Evolutionary conservation across 2,888 invertebrate genomes (phyloP).

Genomic region (Trissolcus brochymenae): DNA sequence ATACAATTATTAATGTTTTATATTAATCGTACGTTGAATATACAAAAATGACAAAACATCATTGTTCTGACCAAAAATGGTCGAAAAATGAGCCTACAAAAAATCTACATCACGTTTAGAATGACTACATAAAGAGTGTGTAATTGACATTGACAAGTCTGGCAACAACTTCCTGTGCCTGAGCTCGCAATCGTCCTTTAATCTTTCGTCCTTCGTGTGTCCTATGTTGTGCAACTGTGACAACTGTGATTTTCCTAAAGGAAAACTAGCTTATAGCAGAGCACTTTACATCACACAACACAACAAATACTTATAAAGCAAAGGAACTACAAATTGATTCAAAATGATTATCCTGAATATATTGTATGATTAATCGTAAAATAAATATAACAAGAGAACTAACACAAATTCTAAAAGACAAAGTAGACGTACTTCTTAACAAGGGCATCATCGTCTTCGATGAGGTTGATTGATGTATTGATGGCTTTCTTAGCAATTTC

Average conservation of each 20-base stretch:
- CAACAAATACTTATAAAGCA: background rate
- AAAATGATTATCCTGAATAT: background rate
- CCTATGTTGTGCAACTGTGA: slow-evolving; percentile 85
- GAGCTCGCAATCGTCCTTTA: slow-evolving; percentile 86
- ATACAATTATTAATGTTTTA: no score
- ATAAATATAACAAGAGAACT: background rate
- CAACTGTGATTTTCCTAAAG: slow-evolving; percentile 81
- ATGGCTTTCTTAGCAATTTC: slow-evolving; percentile 73
- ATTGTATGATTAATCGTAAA: background rate
- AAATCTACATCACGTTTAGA: background rate
- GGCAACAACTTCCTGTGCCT: slow-evolving; percentile 84
- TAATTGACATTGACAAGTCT: slow-evolving; percentile 86
- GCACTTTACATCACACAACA: slow-evolving; percentile 1
- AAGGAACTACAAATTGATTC: background rate
- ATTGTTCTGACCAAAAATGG: background rate
- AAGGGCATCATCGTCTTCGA: slow-evolving; percentile 69
- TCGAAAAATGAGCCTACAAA: slow-evolving; percentile 6
- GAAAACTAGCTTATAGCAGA: slow-evolving; percentile 68
- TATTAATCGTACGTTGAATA: no score
- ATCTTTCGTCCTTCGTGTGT: slow-evolving; percentile 85
- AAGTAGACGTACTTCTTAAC: slow-evolving; percentile 70
- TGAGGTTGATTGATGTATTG: slow-evolving; percentile 62
- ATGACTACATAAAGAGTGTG: slow-evolving; percentile 76
- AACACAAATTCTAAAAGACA: background rate
- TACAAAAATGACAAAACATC: no score